Base-by-base conservation (phyloP, 2,113 vertebrate genomes). In the Oncorhynchus mykiss region DNA sequence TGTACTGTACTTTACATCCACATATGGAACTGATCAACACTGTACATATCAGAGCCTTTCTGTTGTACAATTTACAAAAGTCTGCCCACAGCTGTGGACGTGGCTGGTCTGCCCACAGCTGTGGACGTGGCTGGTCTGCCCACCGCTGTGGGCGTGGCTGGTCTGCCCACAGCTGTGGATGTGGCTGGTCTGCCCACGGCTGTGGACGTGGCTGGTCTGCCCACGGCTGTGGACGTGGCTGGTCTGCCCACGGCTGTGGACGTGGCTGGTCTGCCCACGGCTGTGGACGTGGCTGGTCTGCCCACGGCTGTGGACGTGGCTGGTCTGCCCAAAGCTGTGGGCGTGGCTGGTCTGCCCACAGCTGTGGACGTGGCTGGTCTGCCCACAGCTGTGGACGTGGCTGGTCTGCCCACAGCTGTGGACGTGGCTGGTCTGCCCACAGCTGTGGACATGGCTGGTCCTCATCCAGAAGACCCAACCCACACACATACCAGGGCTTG, bases 391-490 rank as follows among this genome's bases (percentile, higher is more conserved):
- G 82, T 78, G 70, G 65, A 77, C 84, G 81, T 71, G 86, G 70
- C 87, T 89, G 84, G 81, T 85, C 74, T 29, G 29, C 29, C 29
- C 29, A 29, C 29, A 39, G 7, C 75, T 77, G 82, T 78, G 70
- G 65, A 78, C 84, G 81, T 71, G 86, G 67, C 87, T 89, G 85
- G 80, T 83, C 85, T 82, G 78, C 81, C 81, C 67, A n/a, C 8
- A 39, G 7, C 75, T 77, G 82, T 78, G 70, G 65, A 78, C 84
- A 81, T 71, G 85, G 68, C 87, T 89, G 85, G 81, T 85, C 74
- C 60, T 20, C 71, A 73, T 90, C 86, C 90, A 91, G 88, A 80
- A 83, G 80, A 83, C 86, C 88, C 80, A 88, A 87, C 80, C 77
- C 75, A 86, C 76, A 74, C 84, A 79, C 86, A 91, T 83, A 84